phyloP scores from a whole-genome alignment of 53 echinoderm and acorn worm genomes.

The Temnopleurus reevesii region DNA sequence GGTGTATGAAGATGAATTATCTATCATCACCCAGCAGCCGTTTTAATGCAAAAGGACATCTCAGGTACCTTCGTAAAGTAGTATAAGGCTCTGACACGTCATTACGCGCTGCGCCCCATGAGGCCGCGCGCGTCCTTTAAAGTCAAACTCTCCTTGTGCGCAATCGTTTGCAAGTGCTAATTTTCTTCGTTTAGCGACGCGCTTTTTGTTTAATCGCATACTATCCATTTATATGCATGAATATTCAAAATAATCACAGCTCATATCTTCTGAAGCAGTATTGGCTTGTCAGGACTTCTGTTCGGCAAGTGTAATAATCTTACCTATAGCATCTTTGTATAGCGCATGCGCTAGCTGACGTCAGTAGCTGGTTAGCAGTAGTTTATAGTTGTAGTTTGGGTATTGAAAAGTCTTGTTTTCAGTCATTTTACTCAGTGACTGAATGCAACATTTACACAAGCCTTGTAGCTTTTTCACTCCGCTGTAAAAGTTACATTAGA shows the following conservation, averaged over 20 bases:
- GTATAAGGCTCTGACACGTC: slow-evolving; percentile 23
- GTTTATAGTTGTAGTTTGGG: not conserved
- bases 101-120: not conserved
- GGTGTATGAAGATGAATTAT: slow-evolving; percentile 11
- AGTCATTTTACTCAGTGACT: not conserved
- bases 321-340: slow-evolving; percentile 4
- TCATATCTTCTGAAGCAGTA: not conserved
- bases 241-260: too few relatives aligned
- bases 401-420: not conserved
- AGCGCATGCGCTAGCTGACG: slow-evolving; percentile 52
- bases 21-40: slow-evolving; percentile 14
- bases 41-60: slow-evolving; percentile 45
- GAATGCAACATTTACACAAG: not conserved
- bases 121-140: not conserved
- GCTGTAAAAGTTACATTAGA: not conserved
- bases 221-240: not conserved
- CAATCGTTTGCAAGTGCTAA: slow-evolving; percentile 25
- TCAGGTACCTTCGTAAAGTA: slow-evolving; percentile 22
- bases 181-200: not conserved
- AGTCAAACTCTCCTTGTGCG: not conserved
- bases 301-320: not conserved
- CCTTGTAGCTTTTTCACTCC: not conserved
- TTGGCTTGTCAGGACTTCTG: not conserved
- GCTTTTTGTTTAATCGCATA: not conserved
- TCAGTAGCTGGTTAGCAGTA: slow-evolving; percentile 38